phyloP scores from a whole-genome alignment of 2,888 invertebrate genomes.

The Philereme vetulata region DNA sequence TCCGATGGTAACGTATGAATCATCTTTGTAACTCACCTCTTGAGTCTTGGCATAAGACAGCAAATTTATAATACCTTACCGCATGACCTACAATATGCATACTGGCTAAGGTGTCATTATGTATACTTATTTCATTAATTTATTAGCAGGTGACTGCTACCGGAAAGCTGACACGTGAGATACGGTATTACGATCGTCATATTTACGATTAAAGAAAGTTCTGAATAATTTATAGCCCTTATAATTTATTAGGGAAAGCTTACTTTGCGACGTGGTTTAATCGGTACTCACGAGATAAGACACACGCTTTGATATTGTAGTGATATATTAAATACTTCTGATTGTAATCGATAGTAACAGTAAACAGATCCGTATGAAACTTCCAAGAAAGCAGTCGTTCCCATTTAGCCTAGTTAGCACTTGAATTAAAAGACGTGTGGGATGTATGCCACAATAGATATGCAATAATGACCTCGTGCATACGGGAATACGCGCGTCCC shows the following conservation, averaged over 20 bases:
- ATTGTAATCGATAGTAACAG: background rate
- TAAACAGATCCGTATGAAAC: too few species aligned
- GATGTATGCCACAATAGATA: constrained; percentile 40
- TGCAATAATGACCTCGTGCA: constrained; percentile 48
- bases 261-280: constrained; percentile 17
- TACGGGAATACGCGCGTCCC: constrained; percentile 65
- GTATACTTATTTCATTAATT: constrained; percentile 42
- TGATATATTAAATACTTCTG: constrained; percentile 9
- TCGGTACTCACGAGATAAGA: constrained; percentile 1
- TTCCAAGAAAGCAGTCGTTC: background rate
- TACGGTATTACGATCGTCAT: constrained; percentile 15
- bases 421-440: too few species aligned
- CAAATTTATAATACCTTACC: constrained; percentile 61
- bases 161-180: constrained; percentile 14
- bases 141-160: constrained; percentile 30
- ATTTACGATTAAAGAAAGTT: constrained; percentile 39
- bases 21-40: constrained; percentile 64
- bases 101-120: constrained; percentile 23
- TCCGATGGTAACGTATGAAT: constrained; percentile 65
- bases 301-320: constrained; percentile 2
- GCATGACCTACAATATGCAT: constrained; percentile 58
- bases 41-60: constrained; percentile 71
- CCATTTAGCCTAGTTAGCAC: background rate
- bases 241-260: constrained; percentile 35
- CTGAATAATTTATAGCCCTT: constrained; percentile 34